Evolutionary conservation across 2,113 vertebrate genomes (phyloP).

Genomic region (Phaethornis superciliosus): DNA sequence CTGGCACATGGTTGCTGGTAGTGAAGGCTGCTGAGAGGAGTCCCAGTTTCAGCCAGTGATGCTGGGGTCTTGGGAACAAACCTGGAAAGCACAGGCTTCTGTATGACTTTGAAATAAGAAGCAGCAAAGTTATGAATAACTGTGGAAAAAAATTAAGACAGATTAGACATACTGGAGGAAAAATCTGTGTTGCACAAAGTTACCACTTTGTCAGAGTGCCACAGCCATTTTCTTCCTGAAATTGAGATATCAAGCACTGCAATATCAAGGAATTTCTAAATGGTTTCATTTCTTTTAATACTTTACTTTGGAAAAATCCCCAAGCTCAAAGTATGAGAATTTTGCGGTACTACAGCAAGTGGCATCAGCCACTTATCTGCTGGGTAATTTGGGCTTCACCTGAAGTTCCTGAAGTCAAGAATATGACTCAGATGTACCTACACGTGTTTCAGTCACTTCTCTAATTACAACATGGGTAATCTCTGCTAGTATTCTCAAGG

Average conservation of each 20-base stretch:
- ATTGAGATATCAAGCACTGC: background rate
- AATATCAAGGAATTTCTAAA: background rate
- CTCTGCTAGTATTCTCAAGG: background rate
- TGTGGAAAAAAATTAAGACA: background rate
- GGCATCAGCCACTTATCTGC: background rate
- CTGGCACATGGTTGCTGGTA: background rate
- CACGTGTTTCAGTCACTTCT: background rate
- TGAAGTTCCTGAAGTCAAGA: background rate
- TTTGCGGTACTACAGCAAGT: background rate
- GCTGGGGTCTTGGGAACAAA: background rate
- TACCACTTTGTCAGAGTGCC: background rate
- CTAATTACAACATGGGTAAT: constrained; percentile 13
- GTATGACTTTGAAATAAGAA: background rate
- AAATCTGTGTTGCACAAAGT: background rate
- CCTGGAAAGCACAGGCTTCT: background rate
- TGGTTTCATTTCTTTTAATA: background rate
- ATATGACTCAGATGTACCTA: background rate
- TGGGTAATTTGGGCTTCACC: background rate
- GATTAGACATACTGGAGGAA: background rate
- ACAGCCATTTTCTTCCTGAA: background rate
- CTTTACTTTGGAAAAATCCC: background rate
- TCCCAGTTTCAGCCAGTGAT: background rate
- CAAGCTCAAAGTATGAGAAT: background rate
- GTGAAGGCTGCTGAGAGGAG: background rate
- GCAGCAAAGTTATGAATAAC: background rate